Conservation (phyloP, 2,888 invertebrate genomes). For the Drosophila sordidula region DNA sequence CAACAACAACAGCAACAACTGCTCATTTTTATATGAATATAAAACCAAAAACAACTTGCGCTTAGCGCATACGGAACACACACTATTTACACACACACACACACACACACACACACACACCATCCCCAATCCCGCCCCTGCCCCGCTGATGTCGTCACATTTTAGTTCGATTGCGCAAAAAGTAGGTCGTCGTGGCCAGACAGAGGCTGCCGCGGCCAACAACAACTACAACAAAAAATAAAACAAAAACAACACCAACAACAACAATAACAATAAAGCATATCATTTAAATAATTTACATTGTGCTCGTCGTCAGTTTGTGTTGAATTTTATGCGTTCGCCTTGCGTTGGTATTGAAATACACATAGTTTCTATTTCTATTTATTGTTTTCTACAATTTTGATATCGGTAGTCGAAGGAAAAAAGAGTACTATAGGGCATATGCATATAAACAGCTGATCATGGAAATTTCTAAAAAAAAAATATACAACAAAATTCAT, state of each 20-base stretch:
- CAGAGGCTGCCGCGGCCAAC: slow-evolving; percentile 46
- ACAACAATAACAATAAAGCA: slow-evolving; percentile 46
- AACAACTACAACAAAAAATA: slow-evolving; percentile 22
- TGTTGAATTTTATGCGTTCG: slow-evolving; percentile 54
- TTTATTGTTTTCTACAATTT: slow-evolving; percentile 40
- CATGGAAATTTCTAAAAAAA: not conserved
- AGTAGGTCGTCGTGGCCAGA: slow-evolving; percentile 76
- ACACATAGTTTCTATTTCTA: slow-evolving; percentile 34
- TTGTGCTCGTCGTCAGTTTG: slow-evolving; percentile 39
- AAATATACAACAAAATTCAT: not conserved
- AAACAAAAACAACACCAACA: slow-evolving; percentile 12
- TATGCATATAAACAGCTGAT: not conserved
- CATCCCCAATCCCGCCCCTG: slow-evolving; percentile 3
- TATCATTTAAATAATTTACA: slow-evolving; percentile 75
- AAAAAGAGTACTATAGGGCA: slow-evolving; percentile 4
- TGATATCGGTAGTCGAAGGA: not conserved
- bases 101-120: no score
- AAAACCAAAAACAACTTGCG: slow-evolving; percentile 25
- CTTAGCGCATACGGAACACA: slow-evolving; percentile 12
- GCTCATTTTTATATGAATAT: slow-evolving; percentile 29
- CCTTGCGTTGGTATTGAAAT: slow-evolving; percentile 65
- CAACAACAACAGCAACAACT: slow-evolving; percentile 17
- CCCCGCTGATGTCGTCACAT: slow-evolving; percentile 49
- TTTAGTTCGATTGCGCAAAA: slow-evolving; percentile 73
- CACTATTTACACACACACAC: slow-evolving; percentile 1